Evolutionary conservation across 1,140 invertebrate genomes (phyloP).

Genomic region (Heliconius congener): DNA sequence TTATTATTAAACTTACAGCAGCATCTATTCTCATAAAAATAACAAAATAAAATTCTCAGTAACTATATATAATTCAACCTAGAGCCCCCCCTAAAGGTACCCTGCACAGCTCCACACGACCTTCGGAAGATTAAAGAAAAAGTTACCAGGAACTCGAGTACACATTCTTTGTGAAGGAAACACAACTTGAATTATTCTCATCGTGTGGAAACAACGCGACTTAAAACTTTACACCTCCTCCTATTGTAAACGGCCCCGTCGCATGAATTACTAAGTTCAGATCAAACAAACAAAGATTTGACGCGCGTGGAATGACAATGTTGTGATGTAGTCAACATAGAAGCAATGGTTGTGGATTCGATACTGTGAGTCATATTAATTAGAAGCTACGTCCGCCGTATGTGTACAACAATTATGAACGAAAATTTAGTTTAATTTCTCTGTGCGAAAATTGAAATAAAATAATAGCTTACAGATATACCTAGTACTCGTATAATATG

Average conservation of each 20-base stretch:
- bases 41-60: neutral
- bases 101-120: neutral
- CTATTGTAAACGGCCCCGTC: slow-evolving; percentile 43
- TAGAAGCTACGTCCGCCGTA: too few species aligned
- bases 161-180: slow-evolving; percentile 13
- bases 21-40: neutral
- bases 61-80: neutral
- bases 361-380: too few species aligned
- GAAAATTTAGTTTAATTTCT: too few species aligned
- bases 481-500: too few species aligned
- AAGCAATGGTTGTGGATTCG: too few species aligned
- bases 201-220: slow-evolving; percentile 41
- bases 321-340: too few species aligned
- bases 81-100: neutral
- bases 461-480: too few species aligned
- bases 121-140: slow-evolving; percentile 19
- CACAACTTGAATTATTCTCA: slow-evolving; percentile 44
- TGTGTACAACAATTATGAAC: too few species aligned
- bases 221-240: slow-evolving; percentile 43
- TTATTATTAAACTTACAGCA: neutral
- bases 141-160: slow-evolving; percentile 13
- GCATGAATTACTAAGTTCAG: slow-evolving; percentile 52
- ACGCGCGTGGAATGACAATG: slow-evolving; percentile 33
- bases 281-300: slow-evolving; percentile 43
- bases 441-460: too few species aligned